A percentile compares a stretch with the other conserved stretches of the same genome.
phyloP scores from a whole-genome alignment of 2,797 vertebrate genomes.

The Esox masquinongy region DNA sequence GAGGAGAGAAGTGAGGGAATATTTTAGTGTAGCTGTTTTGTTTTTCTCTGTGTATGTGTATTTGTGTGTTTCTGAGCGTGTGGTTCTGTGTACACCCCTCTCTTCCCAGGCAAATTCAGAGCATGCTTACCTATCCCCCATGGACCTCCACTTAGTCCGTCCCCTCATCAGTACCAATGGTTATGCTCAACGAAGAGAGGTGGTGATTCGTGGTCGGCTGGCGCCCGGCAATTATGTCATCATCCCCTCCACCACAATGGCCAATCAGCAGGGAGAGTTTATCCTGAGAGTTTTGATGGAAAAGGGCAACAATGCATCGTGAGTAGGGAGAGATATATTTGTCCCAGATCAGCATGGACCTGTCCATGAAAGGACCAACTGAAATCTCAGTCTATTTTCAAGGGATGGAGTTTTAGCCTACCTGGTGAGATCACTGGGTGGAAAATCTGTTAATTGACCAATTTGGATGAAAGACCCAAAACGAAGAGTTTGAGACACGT shows the following conservation, averaged over 20 bases:
- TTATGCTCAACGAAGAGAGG: slow-evolving; percentile 56
- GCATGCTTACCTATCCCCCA: slow-evolving; percentile 37
- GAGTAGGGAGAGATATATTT: slow-evolving; percentile 31
- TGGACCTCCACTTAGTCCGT: slow-evolving; percentile 25
- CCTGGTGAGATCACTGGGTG: too few species aligned
- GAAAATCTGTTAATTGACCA: too few species aligned
- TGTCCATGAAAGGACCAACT: background rate
- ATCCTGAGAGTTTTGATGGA: slow-evolving; percentile 73
- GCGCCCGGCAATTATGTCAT: slow-evolving; percentile 74
- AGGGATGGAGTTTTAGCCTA: too few species aligned
- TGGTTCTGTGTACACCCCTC: background rate
- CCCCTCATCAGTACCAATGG: slow-evolving; percentile 36
- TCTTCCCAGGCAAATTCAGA: slow-evolving; percentile 51
- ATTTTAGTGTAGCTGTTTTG: slow-evolving; percentile 3
- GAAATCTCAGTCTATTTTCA: too few species aligned
- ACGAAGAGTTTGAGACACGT: too few species aligned
- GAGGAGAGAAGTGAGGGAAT: background rate
- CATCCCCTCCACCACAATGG: slow-evolving; percentile 59
- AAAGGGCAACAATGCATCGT: slow-evolving; percentile 59
- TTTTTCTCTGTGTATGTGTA: slow-evolving; percentile 14
- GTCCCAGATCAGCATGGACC: background rate
- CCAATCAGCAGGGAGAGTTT: slow-evolving; percentile 69
- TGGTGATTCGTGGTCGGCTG: slow-evolving; percentile 65
- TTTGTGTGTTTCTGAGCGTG: background rate
- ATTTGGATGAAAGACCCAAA: too few species aligned